Conservation (phyloP, 1,140 invertebrate species). For the Ephestia elutella region DNA sequence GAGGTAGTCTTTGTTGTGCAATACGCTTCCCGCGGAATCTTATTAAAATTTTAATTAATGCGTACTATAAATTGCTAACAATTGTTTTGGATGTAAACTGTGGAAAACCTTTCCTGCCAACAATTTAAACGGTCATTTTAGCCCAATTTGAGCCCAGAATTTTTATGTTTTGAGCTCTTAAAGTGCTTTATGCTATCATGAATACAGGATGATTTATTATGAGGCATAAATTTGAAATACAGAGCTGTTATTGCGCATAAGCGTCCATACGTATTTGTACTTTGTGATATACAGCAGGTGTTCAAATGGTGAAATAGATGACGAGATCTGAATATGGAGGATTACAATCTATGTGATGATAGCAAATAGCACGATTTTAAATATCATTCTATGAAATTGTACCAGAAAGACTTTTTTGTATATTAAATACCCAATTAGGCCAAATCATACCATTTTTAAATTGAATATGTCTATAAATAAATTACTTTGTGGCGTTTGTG, state of each 20-base stretch:
- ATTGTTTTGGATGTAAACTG: conserved; percentile 27
- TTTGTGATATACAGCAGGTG: conserved; percentile 4
- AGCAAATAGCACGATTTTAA: no score
- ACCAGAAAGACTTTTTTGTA: no score
- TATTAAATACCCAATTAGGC: no score
- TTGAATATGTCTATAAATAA: no score
- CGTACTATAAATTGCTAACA: conserved; percentile 31
- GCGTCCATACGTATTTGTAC: neutral
- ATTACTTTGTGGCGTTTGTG: no score
- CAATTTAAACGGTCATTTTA: conserved; percentile 10
- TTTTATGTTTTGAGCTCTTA: conserved; percentile 17
- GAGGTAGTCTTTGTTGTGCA: conserved; percentile 32
- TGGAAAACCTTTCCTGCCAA: conserved; percentile 17
- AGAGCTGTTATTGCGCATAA: conserved; percentile 4
- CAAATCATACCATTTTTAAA: no score
- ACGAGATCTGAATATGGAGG: neutral
- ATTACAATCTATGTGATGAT: neutral
- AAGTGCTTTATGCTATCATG: conserved; percentile 17
- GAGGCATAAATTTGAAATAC: conserved; percentile 8
- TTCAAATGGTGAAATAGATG: neutral
- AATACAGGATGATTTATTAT: conserved; percentile 15
- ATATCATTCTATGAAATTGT: no score
- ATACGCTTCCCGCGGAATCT: conserved; percentile 29
- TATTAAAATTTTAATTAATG: conserved; percentile 50
- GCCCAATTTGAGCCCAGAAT: conserved; percentile 7